phyloP scores from a whole-genome alignment of 2,888 invertebrate species.

The Crioceris asparagi region DNA sequence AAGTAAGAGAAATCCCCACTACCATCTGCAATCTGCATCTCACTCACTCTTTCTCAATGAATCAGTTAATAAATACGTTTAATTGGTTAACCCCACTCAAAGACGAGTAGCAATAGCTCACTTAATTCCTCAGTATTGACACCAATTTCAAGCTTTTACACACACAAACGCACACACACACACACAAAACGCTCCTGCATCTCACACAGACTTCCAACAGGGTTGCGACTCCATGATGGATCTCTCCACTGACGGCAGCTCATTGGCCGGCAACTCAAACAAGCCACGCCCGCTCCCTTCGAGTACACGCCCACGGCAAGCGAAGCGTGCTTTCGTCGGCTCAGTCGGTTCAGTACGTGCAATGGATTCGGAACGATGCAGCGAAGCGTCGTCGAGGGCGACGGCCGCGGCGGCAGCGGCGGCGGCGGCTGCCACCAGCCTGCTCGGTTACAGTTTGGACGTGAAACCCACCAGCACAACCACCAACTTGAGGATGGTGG shows the following conservation, averaged over 20 bases:
- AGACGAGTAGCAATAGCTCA: constrained; percentile 31
- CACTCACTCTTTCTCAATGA: no score
- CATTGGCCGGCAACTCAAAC: constrained; percentile 28
- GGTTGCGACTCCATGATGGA: constrained; percentile 31
- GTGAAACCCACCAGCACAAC: constrained; percentile 25
- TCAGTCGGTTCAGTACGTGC: background rate
- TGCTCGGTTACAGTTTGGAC: constrained; percentile 9
- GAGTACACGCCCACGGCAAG: background rate
- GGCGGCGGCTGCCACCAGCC: background rate
- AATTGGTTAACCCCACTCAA: constrained; percentile 25
- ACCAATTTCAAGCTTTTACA: constrained; percentile 31
- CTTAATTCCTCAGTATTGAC: constrained; percentile 32
- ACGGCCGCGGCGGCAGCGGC: background rate
- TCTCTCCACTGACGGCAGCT: constrained; percentile 17
- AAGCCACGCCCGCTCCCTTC: constrained; percentile 9
- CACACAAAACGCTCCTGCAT: no score
- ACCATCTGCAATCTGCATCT: no score
- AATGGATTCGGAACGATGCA: constrained; percentile 1
- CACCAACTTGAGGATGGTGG: constrained; percentile 36
- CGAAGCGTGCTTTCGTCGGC: background rate
- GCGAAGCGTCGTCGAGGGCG: background rate
- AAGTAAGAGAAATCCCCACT: no score
- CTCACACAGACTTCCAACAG: no score
- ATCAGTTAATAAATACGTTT: constrained; percentile 18
- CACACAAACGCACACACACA: constrained; percentile 11